Evolutionary conservation across 1,140 invertebrate genomes (phyloP), one percentile per base, ranked within the genome.

Genomic region (Maconellicoccus hirsutus): DNA sequence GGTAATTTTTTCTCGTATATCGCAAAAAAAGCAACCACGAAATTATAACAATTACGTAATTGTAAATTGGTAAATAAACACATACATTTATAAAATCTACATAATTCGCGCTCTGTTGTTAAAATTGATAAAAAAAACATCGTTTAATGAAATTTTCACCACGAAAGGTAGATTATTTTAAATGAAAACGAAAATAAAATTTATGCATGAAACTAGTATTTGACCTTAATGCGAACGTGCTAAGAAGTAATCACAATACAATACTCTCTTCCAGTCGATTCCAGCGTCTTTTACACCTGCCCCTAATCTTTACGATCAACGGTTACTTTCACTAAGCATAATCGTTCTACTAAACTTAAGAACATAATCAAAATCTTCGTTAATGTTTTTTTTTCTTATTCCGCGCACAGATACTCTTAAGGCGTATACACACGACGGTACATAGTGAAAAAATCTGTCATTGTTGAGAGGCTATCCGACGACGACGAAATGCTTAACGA

Each of bases 241-340:
- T 52, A 14, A 19, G n/a, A 19, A 16, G n/a, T 52, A 52, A 52
- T 52, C 12, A 19, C 42, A 52, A 16, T 52, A 16, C n/a, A 52
- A 52, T 52, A 52, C 42, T 52, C n/a, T 52, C 42, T 3, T 52
- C n/a, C 42, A 52, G 6, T 16, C n/a, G 42, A 52, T 16, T 52
- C 42, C 16, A 6, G 42, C 42, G n/a, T 52, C 42, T 52, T 38
- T 52, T 52, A 52, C 42, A 52, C 42, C 42, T 52, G 42, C 16
- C 42, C n/a, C 42, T 52, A 52, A 52, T 52, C 42, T 52, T 52
- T 52, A 52, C n/a, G n/a, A 52, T 52, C 42, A 52, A 52, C 42
- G n/a, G 42, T 52, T 52, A 52, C 42, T 52, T 52, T 52, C 42
- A 52, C 42, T 52, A 16, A 52, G n/a, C 42, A 52, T 52, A 52